Base-by-base conservation (phyloP, 2,113 vertebrate species). In the Misgurnus anguillicaudatus region DNA sequence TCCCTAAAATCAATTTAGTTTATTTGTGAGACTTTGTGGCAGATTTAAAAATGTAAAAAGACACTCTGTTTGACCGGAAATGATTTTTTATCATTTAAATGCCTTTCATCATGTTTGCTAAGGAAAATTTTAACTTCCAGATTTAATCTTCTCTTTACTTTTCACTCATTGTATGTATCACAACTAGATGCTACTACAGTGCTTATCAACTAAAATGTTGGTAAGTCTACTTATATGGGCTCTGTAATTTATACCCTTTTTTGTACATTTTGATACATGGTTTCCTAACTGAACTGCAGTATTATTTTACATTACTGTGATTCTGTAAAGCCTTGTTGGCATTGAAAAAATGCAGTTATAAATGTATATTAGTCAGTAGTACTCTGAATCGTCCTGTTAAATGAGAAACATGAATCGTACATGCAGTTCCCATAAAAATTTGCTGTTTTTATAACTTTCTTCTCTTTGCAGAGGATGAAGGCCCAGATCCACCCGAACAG, bases 401-500 rank as follows among this genome's bases (percentile, higher is more conserved):
- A 31, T 31, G 24, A 31, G 24, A 31, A 31, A 31, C 24, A 1
- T 31, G 24, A 31, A 3, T 3, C 24, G 3, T 31, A 1, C 24
- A 31, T 31, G 24, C 24, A 31, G 24, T 31, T 31, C 24, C 24
- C 1, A 31, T 31, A 31, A 31, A 31, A 31, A 31, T 31, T 1
- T 2, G 24, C 24, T 31, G 24, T 31, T 31, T 31, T 31, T 16
- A 41, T 11, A 57, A 82, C 4, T 9, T 4, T 81, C 76, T 73
- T 48, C 13, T 83, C 36, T 67, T 87, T 88, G 61, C 82, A 98
- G 97, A 91, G 71, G 95, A 97, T 85, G 96, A 97, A 86, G 96
- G 95, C 10, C 97, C 96, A 3, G 95, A 94, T 86, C 97, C 96
- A 75, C 97, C 98, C 1, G 97, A 99, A 80, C 98, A 99, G 86